Base-by-base conservation (phyloP, 2,797 vertebrate genomes). In the Taeniopygia guttata region DNA sequence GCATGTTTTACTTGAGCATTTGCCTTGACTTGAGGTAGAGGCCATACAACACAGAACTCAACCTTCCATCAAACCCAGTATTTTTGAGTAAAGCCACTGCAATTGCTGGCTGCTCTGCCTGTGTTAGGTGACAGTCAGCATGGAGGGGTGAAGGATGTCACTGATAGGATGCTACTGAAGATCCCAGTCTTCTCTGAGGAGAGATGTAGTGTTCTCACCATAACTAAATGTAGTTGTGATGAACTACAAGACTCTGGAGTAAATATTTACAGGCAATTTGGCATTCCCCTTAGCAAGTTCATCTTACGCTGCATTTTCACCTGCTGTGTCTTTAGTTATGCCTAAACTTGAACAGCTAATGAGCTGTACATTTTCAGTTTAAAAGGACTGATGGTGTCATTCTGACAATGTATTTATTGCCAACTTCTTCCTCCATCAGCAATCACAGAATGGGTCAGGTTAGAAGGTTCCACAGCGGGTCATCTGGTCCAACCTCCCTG, bases 171-270 rank as follows among this genome's bases (percentile, higher is more conserved):
- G 2, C 29, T 77, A 13, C 46, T 77, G 78, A 63, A 62, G 38
- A 76, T 56, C 14, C 32, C 59, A 59, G 26, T 27, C 48, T 59
- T 20, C 34, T 82, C 67, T 70, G 29, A 73, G 30, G 29, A 78
- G 18, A 0, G 0, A 2, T 19, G 14, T 49, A 78, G n/a, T 27
- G 3, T 42, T 62, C 46, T 8, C 25, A 81, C 13, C 3, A 0
- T 30, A 63, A 19, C 14, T 77, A 74, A 90, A 48, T 7, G 36
- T 74, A 74, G 32, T 34, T 6, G 3, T 51, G 30, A 68, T 86
- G 60, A 74, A 32, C 36, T 56, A 26, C 5, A 16, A 16, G 59
- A 52, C 26, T 74, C 21, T 7, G 54, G 13, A 40, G 5, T 70
- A 68, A 74, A 75, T 51, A 86, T 68, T 58, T 42, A 29, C 27